phyloP scores from a whole-genome alignment of 2,113 vertebrate genomes.

The Phalacrocorax carbo region DNA sequence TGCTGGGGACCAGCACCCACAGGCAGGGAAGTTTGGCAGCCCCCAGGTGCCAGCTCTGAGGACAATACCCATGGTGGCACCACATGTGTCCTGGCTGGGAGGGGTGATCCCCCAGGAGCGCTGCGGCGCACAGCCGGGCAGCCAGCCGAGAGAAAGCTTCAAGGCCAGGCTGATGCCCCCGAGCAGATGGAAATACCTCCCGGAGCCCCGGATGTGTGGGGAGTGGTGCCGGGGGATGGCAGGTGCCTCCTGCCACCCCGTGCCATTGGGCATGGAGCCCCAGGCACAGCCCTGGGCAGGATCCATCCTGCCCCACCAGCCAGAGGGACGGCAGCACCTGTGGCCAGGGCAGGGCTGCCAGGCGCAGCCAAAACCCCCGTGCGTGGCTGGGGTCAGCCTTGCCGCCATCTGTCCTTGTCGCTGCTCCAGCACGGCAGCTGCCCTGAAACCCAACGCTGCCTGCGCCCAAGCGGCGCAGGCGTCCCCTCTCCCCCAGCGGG shows the following conservation, averaged over 20 bases:
- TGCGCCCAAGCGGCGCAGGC: not conserved
- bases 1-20: not conserved
- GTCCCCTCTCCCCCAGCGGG: not conserved
- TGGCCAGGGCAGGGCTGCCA: not conserved
- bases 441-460: constrained; percentile 61
- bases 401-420: constrained; percentile 53
- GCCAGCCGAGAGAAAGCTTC: rapidly evolving
- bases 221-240: not conserved
- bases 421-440: constrained; percentile 35
- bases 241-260: not conserved
- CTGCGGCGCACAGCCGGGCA: not conserved
- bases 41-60: not conserved
- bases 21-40: not conserved
- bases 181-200: not conserved
- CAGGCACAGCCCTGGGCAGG: not conserved
- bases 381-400: not conserved
- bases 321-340: not conserved
- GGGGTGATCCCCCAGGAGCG: not conserved
- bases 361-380: not conserved
- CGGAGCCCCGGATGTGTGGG: rapidly evolving
- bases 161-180: not conserved
- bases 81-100: not conserved
- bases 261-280: not conserved
- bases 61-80: not conserved
- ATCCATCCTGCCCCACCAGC: rapidly evolving